Percentiles rank a stretch among this genome's conserved stretches.
These are phyloP conservation scores for Eciton burchellii DNA, from an alignment of 1,140 invertebrate species.

Conservation along the genomic window DNA sequence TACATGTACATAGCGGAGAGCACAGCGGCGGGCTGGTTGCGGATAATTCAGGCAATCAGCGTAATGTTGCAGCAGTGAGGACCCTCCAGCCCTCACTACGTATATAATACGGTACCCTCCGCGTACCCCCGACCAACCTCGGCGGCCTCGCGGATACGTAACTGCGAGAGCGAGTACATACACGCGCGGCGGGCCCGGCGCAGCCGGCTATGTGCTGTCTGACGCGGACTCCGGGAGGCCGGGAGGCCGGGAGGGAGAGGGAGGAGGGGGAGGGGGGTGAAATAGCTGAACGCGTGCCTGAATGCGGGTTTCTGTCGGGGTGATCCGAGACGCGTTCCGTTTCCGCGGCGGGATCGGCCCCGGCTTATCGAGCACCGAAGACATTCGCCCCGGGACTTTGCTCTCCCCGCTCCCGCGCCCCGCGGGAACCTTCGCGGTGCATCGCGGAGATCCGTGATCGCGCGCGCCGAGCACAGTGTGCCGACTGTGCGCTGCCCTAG, in stretches of 20 bases:
- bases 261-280: no score
- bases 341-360: constrained; percentile 13
- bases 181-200: constrained; percentile 47
- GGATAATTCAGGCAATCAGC: constrained; percentile 86
- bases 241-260: no score
- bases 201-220: constrained; percentile 40
- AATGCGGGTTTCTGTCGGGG: constrained; percentile 59
- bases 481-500: no score
- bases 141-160: constrained; percentile 69
- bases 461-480: no score
- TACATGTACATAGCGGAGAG: constrained; percentile 54
- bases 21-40: constrained; percentile 77
- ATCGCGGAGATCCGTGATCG: no score
- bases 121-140: constrained; percentile 52
- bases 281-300: constrained; percentile 51
- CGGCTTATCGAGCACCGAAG: background rate
- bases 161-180: constrained; percentile 67
- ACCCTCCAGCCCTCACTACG: constrained; percentile 80
- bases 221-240: constrained; percentile 56
- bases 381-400: background rate
- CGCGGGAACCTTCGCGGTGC: no score
- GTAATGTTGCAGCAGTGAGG: constrained; percentile 85
- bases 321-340: constrained; percentile 29
- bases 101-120: constrained; percentile 72
- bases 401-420: no score